Base-by-base conservation (phyloP, 2,888 invertebrate species). In the Brassicogethes aeneus region DNA sequence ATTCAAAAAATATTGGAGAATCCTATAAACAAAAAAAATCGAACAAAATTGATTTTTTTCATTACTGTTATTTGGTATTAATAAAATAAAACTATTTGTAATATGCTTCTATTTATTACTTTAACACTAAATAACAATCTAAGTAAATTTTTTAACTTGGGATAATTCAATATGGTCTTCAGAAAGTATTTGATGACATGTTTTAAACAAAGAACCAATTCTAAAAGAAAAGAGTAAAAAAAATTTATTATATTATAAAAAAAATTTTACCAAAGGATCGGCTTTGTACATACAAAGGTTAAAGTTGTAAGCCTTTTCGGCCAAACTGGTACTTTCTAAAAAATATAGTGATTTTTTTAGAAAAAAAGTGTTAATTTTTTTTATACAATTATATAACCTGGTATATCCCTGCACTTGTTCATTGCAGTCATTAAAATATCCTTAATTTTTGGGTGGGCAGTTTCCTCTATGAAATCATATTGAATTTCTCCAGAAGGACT, bases 291-390 rank as follows among this genome's bases (percentile, higher is more conserved):
- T 34, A 41, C 62, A 62, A 3, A 43, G 36, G 39, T 61, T 58
- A 37, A 64, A 60, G 44, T 62, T 57, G 39, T 62, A 62, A 5
- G 61, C 53, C 44, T 59, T 57, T 42, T 61, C 60, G 41, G 61
- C 62, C 23, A 57, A 45, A 42, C 60, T 48, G 5, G 50, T 52
- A 16, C 54, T 57, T 39, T 50, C 63, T 62, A 41, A 34, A 29
- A 29, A 16, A 12, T 17, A 13, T 2, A 31, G 13, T 34, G 17
- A n/a, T 16, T 2, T 35, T 3, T 15, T 13, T 36, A 10, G 1
- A 41, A 40, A 34, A 35, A 34, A 23, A 23, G 35, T 35, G n/a
- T 14, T 30, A 36, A 37, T 17, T 15, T 36, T 14, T 36, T n/a
- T 14, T 42, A 23, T n/a, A n/a, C n/a, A n/a, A n/a, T n/a, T 17